Conservation (phyloP, 64 coral and sea anemone genomes). For the Astreopora myriophthalma region DNA sequence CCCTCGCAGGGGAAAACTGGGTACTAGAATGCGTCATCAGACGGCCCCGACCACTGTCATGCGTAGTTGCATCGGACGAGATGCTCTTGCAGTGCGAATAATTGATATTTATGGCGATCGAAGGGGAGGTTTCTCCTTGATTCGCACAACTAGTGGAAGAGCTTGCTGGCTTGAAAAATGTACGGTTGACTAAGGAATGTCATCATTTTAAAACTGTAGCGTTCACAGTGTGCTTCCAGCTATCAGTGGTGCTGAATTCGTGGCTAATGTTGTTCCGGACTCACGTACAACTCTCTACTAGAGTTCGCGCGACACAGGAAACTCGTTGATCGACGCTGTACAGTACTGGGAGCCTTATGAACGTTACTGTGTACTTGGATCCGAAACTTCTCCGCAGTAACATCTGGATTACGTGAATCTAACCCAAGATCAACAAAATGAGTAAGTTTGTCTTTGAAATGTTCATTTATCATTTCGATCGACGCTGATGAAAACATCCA, state of each 20-base stretch:
- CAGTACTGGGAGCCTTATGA: constrained; percentile 25
- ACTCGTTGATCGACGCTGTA: constrained; percentile 1
- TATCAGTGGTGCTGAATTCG: neutral
- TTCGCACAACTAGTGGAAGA: neutral
- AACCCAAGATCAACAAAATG: constrained; percentile 16
- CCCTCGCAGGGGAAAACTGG: neutral
- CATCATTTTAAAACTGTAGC: neutral
- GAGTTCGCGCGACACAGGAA: neutral
- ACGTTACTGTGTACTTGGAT: constrained; percentile 7
- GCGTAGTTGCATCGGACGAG: neutral
- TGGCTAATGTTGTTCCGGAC: neutral
- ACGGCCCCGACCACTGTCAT: neutral
- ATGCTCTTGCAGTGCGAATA: constrained; percentile 37
- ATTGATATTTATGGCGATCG: constrained; percentile 28
- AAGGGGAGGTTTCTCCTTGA: constrained; percentile 30
- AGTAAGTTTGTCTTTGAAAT: constrained; percentile 29
- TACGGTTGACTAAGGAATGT: neutral
- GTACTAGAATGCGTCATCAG: neutral
- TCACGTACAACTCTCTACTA: constrained; percentile 2
- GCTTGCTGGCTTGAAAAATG: neutral
- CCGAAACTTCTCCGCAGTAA: neutral
- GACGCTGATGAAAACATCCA: neutral
- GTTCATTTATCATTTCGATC: constrained; percentile 13
- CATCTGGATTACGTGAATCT: neutral
- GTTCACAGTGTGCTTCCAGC: neutral